Conservation (phyloP, 2,888 invertebrate species). For the Agrotis puta region DNA sequence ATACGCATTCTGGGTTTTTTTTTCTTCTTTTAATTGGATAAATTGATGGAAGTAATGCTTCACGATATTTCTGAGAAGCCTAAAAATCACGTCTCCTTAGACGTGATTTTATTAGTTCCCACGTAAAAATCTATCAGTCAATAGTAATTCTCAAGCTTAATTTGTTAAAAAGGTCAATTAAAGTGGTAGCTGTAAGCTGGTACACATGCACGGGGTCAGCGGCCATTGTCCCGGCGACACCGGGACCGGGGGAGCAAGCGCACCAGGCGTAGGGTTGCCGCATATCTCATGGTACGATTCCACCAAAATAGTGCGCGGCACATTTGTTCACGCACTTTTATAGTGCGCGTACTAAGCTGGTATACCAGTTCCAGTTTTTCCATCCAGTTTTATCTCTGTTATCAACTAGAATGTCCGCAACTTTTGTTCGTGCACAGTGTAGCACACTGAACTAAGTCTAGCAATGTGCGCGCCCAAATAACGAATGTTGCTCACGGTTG, state of each 20-base stretch:
- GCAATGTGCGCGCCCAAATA: too few species aligned
- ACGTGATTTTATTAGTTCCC: neutral
- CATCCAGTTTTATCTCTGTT: too few species aligned
- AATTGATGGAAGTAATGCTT: neutral
- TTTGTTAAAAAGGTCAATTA: constrained; percentile 8
- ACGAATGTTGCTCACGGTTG: too few species aligned
- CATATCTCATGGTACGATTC: too few species aligned
- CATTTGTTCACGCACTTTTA: too few species aligned
- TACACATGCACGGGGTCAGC: constrained; percentile 50
- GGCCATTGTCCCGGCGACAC: constrained; percentile 28
- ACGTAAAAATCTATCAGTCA: neutral
- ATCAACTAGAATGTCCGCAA: too few species aligned
- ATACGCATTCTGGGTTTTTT: neutral
- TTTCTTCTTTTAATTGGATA: neutral
- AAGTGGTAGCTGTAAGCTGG: constrained; percentile 1
- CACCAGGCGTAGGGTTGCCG: neutral
- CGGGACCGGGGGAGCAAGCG: constrained; percentile 27
- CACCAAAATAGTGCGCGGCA: too few species aligned
- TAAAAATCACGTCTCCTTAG: too few species aligned
- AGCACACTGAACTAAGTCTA: too few species aligned
- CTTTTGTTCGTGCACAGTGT: too few species aligned
- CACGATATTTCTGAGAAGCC: neutral
- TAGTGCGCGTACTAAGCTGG: too few species aligned
- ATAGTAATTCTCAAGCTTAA: neutral
- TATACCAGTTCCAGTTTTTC: too few species aligned